Evolutionary conservation across 2,888 invertebrate genomes (phyloP), one percentile per base, ranked within the genome.

Genomic region (Rhogogaster chlorosoma): DNA sequence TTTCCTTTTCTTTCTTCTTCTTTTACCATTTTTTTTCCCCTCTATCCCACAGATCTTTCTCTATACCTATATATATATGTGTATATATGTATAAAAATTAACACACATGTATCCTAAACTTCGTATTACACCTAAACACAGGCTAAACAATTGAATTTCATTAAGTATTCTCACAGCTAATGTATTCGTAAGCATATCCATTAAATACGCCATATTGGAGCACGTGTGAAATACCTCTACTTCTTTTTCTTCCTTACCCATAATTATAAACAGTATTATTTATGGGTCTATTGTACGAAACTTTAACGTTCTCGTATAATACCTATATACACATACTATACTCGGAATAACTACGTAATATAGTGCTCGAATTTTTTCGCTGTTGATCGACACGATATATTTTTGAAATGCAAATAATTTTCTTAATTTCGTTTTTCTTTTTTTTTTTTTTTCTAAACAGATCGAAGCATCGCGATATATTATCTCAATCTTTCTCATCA

Each of bases 151-250:
- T 61, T 9, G 61, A 26, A 61, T 61, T 45, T 61, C 61, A 61
- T 26, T 53, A 26, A 22, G 12, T 61, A 26, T 29, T 67, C 67
- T 67, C 67, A 29, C 67, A 32, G 12, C 26, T 67, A 15, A 67
- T 22, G 10, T 67, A 67, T 32, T 67, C 67, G 32, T 32, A 32
- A 15, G 67, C 29, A 67, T 22, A 61, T 26, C 29, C 32, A 71
- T 71, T 71, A n/a, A 42, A 38, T 36, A 22, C 71, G 9, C 36
- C 42, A 42, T 38, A 71, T 73, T 73, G 42, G 42, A 73, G 71
- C 71, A 42, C 71, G 38, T 73, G 71, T 73, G 71, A 73, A 73
- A 73, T 42, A 42, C 38, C 10, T 42, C 42, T 7, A 73, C n/a
- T 42, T 22, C 71, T 42, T 18, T 73, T 18, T 67, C 32, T 73